These are phyloP conservation scores for Podocnemis expansa DNA, from an alignment of 2,113 vertebrate species.

Conservation along the genomic window DNA sequence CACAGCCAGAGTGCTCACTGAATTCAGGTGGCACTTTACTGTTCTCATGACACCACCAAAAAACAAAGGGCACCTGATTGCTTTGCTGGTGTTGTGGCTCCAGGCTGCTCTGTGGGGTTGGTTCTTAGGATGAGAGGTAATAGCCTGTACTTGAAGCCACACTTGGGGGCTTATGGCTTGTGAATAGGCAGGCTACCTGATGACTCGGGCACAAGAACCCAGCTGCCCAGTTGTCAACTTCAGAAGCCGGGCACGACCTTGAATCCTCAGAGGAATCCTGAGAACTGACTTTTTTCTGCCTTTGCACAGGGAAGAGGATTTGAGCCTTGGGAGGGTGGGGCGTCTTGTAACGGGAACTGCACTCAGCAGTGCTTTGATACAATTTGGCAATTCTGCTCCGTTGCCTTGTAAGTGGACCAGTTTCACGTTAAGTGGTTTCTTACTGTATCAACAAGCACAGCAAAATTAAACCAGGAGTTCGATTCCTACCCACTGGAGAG, in stretches of 20 bases:
- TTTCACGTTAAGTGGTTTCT: background rate
- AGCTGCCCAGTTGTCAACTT: background rate
- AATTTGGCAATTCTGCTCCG: background rate
- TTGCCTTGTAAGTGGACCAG: background rate
- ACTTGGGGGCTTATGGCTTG: background rate
- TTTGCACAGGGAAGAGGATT: background rate
- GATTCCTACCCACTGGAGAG: background rate
- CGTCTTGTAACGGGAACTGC: background rate
- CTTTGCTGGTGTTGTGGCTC: accelerated
- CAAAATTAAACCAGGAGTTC: background rate
- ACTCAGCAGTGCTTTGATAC: background rate
- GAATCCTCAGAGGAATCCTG: background rate
- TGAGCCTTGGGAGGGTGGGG: background rate
- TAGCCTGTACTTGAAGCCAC: background rate
- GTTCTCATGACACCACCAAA: background rate
- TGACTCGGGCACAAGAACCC: accelerated
- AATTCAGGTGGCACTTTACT: background rate
- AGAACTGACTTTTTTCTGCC: background rate
- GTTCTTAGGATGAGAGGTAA: background rate
- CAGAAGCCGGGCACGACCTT: background rate
- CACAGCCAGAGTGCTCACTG: background rate
- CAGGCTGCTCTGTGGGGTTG: background rate
- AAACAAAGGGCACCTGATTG: background rate
- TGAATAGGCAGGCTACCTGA: background rate
- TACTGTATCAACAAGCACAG: accelerated